Conservation (phyloP, 2,797 vertebrate species). For the Fistularia commersonii region DNA sequence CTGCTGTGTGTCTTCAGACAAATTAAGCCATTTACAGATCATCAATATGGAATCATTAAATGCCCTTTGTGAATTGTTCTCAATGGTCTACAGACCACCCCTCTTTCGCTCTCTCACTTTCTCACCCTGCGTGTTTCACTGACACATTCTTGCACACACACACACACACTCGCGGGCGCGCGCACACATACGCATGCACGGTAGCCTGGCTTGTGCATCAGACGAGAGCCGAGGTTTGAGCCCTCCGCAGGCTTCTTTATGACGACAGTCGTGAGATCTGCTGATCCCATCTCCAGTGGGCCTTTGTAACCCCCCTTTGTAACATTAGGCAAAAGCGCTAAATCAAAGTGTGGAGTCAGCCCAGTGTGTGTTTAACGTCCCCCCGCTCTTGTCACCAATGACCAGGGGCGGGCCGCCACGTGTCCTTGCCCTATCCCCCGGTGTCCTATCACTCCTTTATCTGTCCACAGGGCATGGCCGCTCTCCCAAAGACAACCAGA, state of each 20-base stretch:
- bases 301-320: slow-evolving; percentile 66
- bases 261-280: slow-evolving; percentile 72
- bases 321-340: slow-evolving; percentile 77
- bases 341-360: slow-evolving; percentile 79
- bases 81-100: slow-evolving; percentile 64
- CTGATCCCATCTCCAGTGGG: slow-evolving; percentile 75
- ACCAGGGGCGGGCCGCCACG: slow-evolving; percentile 76
- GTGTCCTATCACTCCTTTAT: slow-evolving; percentile 79
- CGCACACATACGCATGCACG: slow-evolving; percentile 9
- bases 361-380: slow-evolving; percentile 76
- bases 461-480: slow-evolving; percentile 75
- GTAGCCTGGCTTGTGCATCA: slow-evolving; percentile 42
- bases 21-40: slow-evolving; percentile 74
- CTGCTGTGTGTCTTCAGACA: slow-evolving; percentile 65
- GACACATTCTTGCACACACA: too few species aligned
- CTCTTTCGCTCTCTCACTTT: slow-evolving; percentile 29
- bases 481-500: slow-evolving; percentile 73
- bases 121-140: slow-evolving; percentile 4
- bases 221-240: slow-evolving; percentile 55
- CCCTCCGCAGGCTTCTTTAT: slow-evolving; percentile 68
- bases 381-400: slow-evolving; percentile 77
- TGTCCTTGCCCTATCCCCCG: slow-evolving; percentile 78
- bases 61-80: slow-evolving; percentile 75
- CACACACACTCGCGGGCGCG: background rate
- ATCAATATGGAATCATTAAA: slow-evolving; percentile 76